A percentile compares a stretch with the other conserved stretches of the same genome.
These are phyloP conservation scores for Delphinus delphis DNA, from an alignment of 2,113 vertebrate genomes.

Conservation along the genomic window DNA sequence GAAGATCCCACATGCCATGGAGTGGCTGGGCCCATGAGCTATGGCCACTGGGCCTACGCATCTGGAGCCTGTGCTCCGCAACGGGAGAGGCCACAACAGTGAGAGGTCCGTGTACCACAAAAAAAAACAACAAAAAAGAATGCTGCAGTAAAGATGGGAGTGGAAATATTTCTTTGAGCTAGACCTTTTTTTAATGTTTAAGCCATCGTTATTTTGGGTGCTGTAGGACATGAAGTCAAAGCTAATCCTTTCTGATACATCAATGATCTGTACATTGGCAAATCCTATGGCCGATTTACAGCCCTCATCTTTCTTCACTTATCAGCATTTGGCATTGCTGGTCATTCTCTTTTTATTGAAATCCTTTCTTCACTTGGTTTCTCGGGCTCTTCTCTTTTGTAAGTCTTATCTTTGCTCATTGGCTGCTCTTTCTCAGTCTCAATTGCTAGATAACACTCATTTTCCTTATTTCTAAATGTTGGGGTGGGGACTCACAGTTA, in stretches of 20 bases:
- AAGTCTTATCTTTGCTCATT: not conserved
- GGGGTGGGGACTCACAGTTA: not conserved
- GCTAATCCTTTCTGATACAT: not conserved
- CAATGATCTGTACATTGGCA: not conserved
- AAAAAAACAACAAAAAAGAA: no score
- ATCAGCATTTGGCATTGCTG: not conserved
- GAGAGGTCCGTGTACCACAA: no score
- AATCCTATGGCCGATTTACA: not conserved
- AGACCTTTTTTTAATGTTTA: not conserved
- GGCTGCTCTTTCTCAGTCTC: not conserved
- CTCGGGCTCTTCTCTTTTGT: not conserved
- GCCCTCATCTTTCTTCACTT: not conserved
- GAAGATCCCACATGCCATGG: no score
- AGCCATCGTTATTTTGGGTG: not conserved
- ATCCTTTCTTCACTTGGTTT: not conserved
- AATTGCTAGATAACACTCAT: not conserved
- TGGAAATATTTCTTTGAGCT: not conserved
- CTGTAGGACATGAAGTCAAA: not conserved
- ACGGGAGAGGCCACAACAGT: no score
- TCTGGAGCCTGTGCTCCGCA: no score
- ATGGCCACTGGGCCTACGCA: rapidly evolving
- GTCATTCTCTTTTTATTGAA: not conserved
- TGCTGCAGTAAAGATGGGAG: not conserved
- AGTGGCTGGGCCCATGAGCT: no score
- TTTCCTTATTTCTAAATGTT: not conserved